phyloP scores from a whole-genome alignment of 2,888 invertebrate species.

The Gibbula magus region DNA sequence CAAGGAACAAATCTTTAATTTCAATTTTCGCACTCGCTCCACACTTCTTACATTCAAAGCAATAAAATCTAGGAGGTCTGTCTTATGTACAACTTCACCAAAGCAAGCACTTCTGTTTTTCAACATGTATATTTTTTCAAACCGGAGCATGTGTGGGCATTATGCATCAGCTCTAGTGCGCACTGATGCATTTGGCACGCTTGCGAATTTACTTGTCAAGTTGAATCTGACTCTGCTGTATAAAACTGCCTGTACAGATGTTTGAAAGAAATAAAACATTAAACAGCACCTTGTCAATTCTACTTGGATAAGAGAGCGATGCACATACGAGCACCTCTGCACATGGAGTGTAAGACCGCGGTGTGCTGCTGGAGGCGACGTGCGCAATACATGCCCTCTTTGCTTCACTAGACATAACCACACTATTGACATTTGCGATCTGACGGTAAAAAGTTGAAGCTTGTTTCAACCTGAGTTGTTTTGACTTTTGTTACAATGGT shows the following conservation, averaged over 20 bases:
- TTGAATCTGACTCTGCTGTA: not conserved
- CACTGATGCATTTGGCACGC: not conserved
- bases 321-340: too few relatives aligned
- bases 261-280: constrained; percentile 10
- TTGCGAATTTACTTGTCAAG: constrained; percentile 15
- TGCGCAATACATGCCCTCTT: too few relatives aligned
- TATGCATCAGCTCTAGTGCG: not conserved
- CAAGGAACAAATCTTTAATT: not conserved
- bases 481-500: too few relatives aligned
- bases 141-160: not conserved
- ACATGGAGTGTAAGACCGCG: too few relatives aligned
- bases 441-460: too few relatives aligned
- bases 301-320: not conserved
- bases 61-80: not conserved
- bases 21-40: not conserved
- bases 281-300: not conserved
- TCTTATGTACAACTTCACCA: not conserved
- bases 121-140: not conserved
- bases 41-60: not conserved
- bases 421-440: too few relatives aligned
- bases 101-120: not conserved
- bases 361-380: too few relatives aligned
- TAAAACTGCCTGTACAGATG: not conserved
- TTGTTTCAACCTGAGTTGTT: too few relatives aligned
- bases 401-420: too few relatives aligned